phyloP scores from a whole-genome alignment of 1,140 invertebrate genomes.

The Ceratosolen solmsi region DNA sequence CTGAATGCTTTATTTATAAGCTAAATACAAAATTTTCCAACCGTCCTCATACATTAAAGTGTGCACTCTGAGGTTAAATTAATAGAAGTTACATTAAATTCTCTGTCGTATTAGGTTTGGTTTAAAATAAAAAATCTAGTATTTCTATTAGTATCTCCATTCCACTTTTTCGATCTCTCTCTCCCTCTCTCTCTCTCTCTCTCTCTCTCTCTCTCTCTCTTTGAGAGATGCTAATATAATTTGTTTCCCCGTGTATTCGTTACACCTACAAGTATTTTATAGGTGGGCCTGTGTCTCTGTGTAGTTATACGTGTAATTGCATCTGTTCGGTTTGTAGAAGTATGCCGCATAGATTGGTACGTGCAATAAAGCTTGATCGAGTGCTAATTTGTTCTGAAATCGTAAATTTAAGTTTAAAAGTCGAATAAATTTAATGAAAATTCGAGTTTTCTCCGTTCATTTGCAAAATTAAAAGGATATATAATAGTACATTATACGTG shows the following conservation, averaged over 20 bases:
- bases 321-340: background rate
- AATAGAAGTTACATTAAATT: slow-evolving; percentile 27
- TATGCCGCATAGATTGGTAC: background rate
- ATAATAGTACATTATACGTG: no score
- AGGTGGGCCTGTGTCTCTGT: no score
- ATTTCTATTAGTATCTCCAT: background rate
- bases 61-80: background rate
- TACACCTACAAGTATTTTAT: no score
- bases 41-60: slow-evolving; percentile 15
- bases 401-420: no score
- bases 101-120: slow-evolving; percentile 20
- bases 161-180: background rate
- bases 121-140: background rate
- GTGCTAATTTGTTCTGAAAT: background rate
- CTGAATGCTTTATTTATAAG: background rate
- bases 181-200: background rate
- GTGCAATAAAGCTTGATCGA: background rate
- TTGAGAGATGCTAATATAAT: no score
- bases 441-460: no score
- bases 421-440: no score
- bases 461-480: no score
- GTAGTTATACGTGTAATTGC: no score
- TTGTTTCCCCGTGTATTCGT: no score
- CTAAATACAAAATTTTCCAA: background rate
- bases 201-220: background rate